These are phyloP conservation scores for Trypoxylon attenuatum DNA, from an alignment of 2,888 invertebrate species.

Conservation along the genomic window DNA sequence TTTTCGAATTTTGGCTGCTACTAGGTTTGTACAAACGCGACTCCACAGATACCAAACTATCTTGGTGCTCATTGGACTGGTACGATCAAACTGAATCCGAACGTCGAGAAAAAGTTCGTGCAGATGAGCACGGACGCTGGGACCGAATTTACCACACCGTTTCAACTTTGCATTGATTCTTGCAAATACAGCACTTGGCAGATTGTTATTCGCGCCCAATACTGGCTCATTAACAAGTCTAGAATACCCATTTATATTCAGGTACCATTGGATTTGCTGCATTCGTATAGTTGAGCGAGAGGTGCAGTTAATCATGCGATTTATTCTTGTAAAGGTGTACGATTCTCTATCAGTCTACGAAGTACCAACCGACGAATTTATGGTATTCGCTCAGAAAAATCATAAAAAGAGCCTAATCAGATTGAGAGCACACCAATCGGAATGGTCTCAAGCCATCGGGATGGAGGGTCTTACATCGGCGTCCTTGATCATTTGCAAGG, in stretches of 20 bases:
- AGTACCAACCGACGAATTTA: conserved; percentile 79
- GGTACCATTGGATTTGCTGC: conserved; percentile 74
- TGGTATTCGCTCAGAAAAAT: conserved; percentile 81
- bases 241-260: conserved; percentile 88
- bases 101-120: conserved; percentile 80
- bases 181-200: conserved; percentile 80
- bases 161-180: conserved; percentile 82
- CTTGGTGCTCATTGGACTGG: conserved; percentile 84
- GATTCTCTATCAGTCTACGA: conserved; percentile 79
- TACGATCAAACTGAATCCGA: conserved; percentile 80
- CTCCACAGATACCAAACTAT: conserved; percentile 77
- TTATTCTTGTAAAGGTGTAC: conserved; percentile 76
- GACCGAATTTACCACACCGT: conserved; percentile 80
- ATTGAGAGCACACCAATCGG: conserved; percentile 79
- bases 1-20: not conserved
- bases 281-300: not conserved
- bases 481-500: conserved; percentile 84
- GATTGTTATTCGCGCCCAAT: conserved; percentile 85
- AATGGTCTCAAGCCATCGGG: conserved; percentile 81
- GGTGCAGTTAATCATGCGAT: not conserved
- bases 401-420: conserved; percentile 76
- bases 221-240: conserved; percentile 93
- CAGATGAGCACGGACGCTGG: conserved; percentile 82
- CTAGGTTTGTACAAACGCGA: not conserved
- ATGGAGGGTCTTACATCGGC: conserved; percentile 84